Evolutionary conservation across 2,797 vertebrate genomes (phyloP), one percentile per base, ranked within the genome.

Genomic region (Amblyraja radiata): DNA sequence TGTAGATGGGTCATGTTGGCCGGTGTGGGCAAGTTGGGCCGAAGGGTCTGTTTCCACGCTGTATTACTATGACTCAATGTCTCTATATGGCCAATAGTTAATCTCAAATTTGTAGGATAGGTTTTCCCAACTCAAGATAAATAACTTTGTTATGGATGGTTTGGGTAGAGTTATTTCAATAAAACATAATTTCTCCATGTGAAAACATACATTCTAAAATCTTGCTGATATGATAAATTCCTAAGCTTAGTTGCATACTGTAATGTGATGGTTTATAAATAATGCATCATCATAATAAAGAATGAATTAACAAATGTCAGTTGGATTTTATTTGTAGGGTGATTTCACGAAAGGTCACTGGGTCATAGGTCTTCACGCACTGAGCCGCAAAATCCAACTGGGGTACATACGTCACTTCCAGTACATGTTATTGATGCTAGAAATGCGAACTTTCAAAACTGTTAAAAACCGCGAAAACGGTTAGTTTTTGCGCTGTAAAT

Each of bases 161-260:
- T 90, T 86, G 61, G 39, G 18, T 46, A 46, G 16, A 81, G 79
- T 81, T 90, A 32, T 9, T 71, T 16, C 5, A 71, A 71, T 36
- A 90, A 39, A 1, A 71, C 63, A 68, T 71, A 68, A 16, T 90
- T 65, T 71, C 65, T 71, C 36, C 63, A 39, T 71, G 65, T 68
- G 71, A 90, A 90, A 90, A 21, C 9, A 46, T 71, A n/a, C 23
- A 71, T 39, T 90, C 71, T 71, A 90, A 71, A 90, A 90, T 90
- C 14, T 71, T n/a, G 11, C 21, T 90, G 39, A 25, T 90, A 25
- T 68, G 23, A 9, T 39, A 21, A 36, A 68, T 39, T 71, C 16
- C 32, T 73, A 10, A 73, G 7, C n/a, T 25, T 71, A 32, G 6
- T 90, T 39, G 39, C 11, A 86, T 61, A 25, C 63, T 90, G 63